Percentiles rank a stretch among this genome's conserved stretches.
These are phyloP conservation scores for Clarias fuscus DNA, from an alignment of 2,797 vertebrate species.

Conservation along the genomic window DNA sequence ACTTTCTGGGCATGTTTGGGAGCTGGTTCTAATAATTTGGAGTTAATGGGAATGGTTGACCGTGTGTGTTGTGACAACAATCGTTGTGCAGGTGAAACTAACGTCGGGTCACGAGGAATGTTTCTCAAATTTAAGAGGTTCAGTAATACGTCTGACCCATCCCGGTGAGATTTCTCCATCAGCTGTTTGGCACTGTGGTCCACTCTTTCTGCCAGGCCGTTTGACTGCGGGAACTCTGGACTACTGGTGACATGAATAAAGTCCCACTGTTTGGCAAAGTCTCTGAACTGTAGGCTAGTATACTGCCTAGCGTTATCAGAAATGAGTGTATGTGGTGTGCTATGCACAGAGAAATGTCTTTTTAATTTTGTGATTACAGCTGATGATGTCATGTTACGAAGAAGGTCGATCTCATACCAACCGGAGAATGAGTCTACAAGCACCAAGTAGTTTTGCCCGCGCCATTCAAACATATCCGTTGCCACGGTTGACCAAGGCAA, in stretches of 20 bases:
- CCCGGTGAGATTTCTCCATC: conserved; percentile 36
- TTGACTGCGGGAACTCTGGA: background rate
- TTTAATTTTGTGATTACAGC: background rate
- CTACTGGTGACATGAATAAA: background rate
- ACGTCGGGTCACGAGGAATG: conserved; percentile 15
- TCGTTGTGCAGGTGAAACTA: conserved; percentile 24
- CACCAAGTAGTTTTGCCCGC: background rate
- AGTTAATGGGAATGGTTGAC: background rate
- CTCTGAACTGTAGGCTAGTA: background rate
- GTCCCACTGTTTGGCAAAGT: background rate
- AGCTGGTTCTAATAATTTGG: background rate
- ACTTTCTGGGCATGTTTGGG: conserved; percentile 11
- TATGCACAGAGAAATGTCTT: background rate
- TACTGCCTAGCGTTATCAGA: background rate
- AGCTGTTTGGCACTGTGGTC: background rate
- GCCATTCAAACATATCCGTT: background rate
- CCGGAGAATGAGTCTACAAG: background rate
- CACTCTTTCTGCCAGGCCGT: background rate
- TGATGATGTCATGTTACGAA: background rate
- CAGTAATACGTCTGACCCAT: conserved; percentile 28
- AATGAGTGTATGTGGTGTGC: background rate
- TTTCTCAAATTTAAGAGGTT: conserved; percentile 39
- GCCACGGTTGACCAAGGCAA: background rate
- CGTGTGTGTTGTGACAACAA: conserved; percentile 42
- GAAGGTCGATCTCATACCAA: background rate